Percentiles rank a stretch among this genome's conserved stretches.
These are phyloP conservation scores for Agrochola lychnidis DNA, from an alignment of 2,888 invertebrate genomes.

Conservation along the genomic window DNA sequence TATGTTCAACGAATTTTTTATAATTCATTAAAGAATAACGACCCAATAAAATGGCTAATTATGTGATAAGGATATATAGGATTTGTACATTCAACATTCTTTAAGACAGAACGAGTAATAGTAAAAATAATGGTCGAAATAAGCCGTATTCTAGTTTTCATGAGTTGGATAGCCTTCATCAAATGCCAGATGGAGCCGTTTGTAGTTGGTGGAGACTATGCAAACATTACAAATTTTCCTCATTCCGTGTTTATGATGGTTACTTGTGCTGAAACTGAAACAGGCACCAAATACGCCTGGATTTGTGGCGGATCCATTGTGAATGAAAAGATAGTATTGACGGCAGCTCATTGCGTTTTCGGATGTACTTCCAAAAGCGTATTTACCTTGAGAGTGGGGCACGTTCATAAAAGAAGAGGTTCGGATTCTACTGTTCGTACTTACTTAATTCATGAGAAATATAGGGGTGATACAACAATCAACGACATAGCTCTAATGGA, in stretches of 20 bases:
- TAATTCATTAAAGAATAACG: conserved; percentile 29
- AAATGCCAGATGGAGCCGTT: conserved; percentile 19
- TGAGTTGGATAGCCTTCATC: conserved; percentile 11
- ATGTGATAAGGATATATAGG: conserved; percentile 33
- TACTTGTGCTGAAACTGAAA: background rate
- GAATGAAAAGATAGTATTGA: conserved; percentile 68
- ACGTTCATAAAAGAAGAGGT: conserved; percentile 35
- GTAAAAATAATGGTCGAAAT: background rate
- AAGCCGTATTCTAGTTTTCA: conserved; percentile 7
- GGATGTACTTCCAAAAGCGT: background rate
- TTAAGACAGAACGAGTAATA: background rate
- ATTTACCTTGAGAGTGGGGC: conserved; percentile 50
- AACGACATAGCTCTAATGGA: conserved; percentile 64
- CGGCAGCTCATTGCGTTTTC: conserved; percentile 72
- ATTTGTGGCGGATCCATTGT: conserved; percentile 73
- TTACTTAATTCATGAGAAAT: conserved; percentile 49
- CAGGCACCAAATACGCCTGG: rapidly evolving
- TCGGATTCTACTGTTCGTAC: background rate
- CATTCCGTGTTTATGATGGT: background rate
- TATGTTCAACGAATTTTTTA: background rate
- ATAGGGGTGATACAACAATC: rapidly evolving
- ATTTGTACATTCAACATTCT: background rate
- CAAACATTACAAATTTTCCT: background rate
- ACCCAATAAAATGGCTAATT: conserved; percentile 12
- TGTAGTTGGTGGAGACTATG: background rate